phyloP scores from a whole-genome alignment of 2,888 invertebrate species.

The Minunthozetes semirufus region DNA sequence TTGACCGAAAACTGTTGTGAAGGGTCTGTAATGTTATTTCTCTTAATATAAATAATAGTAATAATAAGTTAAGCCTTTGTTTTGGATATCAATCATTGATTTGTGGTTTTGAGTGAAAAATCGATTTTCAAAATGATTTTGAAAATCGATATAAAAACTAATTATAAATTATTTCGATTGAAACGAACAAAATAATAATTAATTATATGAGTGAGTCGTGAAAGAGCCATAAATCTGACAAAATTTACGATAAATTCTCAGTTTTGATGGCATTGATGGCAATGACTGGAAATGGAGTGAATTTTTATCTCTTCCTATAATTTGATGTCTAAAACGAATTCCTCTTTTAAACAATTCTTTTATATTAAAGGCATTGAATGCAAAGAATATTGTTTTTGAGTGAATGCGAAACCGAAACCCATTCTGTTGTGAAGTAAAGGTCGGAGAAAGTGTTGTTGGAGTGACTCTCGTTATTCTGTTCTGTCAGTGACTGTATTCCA shows the following conservation, averaged over 20 bases:
- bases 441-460: neutral
- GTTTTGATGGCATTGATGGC: neutral
- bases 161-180: neutral
- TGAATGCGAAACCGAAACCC: neutral
- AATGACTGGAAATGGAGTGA: neutral
- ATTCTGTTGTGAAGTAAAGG: neutral
- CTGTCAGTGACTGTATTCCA: neutral
- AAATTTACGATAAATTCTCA: too few species aligned
- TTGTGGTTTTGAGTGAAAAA: neutral
- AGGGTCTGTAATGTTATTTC: too few species aligned
- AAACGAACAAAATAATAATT: too few species aligned
- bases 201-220: too few species aligned
- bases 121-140: neutral
- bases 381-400: neutral
- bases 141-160: neutral
- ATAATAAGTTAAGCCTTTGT: neutral
- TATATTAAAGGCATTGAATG: neutral
- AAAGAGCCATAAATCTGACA: too few species aligned
- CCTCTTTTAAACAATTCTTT: neutral
- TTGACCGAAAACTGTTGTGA: too few species aligned
- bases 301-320: neutral
- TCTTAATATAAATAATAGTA: too few species aligned
- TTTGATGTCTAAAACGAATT: neutral
- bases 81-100: neutral
- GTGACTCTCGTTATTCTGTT: neutral